These are phyloP conservation scores for Micronisus gabar DNA, from an alignment of 2,113 vertebrate species.

Conservation along the genomic window DNA sequence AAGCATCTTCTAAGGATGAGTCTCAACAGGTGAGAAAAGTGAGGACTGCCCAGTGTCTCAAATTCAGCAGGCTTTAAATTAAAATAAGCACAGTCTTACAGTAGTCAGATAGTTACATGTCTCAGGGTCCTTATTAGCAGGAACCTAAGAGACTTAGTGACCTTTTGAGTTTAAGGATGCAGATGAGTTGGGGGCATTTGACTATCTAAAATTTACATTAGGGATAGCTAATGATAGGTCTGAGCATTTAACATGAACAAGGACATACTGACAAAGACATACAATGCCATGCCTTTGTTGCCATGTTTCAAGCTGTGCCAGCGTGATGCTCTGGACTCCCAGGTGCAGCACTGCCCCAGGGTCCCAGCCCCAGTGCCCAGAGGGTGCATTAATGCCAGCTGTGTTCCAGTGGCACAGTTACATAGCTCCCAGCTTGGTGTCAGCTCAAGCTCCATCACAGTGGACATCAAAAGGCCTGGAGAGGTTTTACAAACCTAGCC, in stretches of 20 bases:
- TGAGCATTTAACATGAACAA: background rate
- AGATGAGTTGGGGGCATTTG: background rate
- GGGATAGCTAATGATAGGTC: background rate
- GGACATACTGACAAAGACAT: background rate
- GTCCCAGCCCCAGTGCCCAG: background rate
- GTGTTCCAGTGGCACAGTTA: background rate
- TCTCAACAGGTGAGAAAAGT: background rate
- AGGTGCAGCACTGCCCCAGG: background rate
- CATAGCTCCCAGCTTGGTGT: background rate
- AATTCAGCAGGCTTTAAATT: background rate
- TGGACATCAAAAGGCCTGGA: background rate
- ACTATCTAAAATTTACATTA: background rate
- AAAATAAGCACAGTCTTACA: background rate
- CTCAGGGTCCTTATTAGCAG: background rate
- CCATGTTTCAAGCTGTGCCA: background rate
- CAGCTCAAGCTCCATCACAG: background rate
- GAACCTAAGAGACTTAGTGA: background rate
- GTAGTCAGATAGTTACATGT: background rate
- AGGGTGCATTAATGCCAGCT: rapidly evolving
- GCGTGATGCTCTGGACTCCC: rapidly evolving
- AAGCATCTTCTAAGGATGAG: background rate
- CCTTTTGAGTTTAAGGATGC: background rate
- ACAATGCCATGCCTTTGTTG: background rate
- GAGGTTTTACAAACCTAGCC: background rate
- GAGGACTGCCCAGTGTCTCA: background rate